Evolutionary conservation across 2,888 invertebrate species (phyloP), one percentile per base, ranked within the genome.

Genomic region (Lutraria lutraria): DNA sequence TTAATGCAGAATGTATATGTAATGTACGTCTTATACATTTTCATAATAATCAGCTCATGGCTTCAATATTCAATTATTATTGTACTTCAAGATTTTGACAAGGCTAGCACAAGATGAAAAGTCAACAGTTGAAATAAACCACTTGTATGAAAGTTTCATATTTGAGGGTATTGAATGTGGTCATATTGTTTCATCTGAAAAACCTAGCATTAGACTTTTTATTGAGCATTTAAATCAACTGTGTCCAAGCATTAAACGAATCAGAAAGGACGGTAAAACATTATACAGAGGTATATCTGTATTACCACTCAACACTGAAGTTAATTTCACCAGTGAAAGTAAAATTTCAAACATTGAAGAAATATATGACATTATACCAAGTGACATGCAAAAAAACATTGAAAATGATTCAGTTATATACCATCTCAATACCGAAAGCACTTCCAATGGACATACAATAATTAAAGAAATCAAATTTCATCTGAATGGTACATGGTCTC

Each of bases 101-200:
- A n/a, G n/a, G n/a, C n/a, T n/a, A n/a, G n/a, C n/a, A n/a, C n/a
- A n/a, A n/a, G n/a, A n/a, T n/a, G n/a, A n/a, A n/a, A n/a, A n/a
- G n/a, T n/a, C n/a, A n/a, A n/a, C n/a, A n/a, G n/a, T n/a, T n/a
- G 43, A 80, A 31, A 80, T 43, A 80, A 80, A 43, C 43, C 21
- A 12, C 2, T n/a, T 80, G 10, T 80, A 80, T 80, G 80, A 80
- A n/a, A 80, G 43, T 15, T 80, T 34, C n/a, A 80, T 43, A 21
- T 80, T 80, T 43, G 34, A 43, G 52, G 8, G n/a, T 19, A 1
- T 80, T 1, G 52, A 80, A 52, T 34, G 52, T 43, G 43, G 43
- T 21, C 10, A 16, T n/a, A n/a, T n/a, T n/a, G n/a, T n/a, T n/a
- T n/a, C n/a, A n/a, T n/a, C n/a, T 80, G 16, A 13, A 43, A 34